Evolutionary conservation across 2,888 invertebrate genomes (phyloP).

Genomic region (Acrobasis consociella): DNA sequence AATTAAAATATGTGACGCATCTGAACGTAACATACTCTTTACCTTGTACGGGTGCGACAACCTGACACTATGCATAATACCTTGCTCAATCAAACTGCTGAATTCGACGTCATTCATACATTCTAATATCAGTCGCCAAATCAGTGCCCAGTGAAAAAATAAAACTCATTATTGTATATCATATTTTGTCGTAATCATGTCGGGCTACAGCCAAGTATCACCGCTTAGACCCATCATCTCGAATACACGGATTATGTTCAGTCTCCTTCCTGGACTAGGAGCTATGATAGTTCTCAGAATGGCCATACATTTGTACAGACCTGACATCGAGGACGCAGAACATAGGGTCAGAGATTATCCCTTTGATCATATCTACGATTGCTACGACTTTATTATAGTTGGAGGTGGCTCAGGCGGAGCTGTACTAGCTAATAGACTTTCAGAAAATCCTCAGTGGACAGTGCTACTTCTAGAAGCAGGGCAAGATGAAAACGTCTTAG

Average conservation of each 20-base stretch:
- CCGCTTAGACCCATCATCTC: constrained; percentile 75
- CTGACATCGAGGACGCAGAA: constrained; percentile 87
- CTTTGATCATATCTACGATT: constrained; percentile 77
- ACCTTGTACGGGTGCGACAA: constrained; percentile 36
- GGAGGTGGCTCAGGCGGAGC: constrained; percentile 93
- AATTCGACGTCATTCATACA: constrained; percentile 40
- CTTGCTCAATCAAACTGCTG: constrained; percentile 46
- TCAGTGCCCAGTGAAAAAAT: constrained; percentile 25
- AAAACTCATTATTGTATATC: not conserved
- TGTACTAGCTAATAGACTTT: constrained; percentile 89
- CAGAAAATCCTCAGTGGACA: constrained; percentile 88
- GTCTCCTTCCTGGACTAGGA: constrained; percentile 85
- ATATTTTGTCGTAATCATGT: constrained; percentile 43
- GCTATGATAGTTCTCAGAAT: constrained; percentile 85
- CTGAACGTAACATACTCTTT: constrained; percentile 43
- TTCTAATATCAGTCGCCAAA: constrained; percentile 34
- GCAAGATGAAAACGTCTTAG: constrained; percentile 86
- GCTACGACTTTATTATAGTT: constrained; percentile 91
- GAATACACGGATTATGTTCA: constrained; percentile 84
- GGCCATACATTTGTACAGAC: constrained; percentile 84
- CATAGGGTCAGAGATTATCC: constrained; percentile 83
- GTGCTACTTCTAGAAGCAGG: constrained; percentile 92
- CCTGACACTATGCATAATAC: constrained; percentile 46
- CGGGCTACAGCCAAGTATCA: constrained; percentile 47
- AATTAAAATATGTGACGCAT: not conserved